These are phyloP conservation scores for Torymus auratus DNA, from an alignment of 2,888 invertebrate species.

Conservation along the genomic window DNA sequence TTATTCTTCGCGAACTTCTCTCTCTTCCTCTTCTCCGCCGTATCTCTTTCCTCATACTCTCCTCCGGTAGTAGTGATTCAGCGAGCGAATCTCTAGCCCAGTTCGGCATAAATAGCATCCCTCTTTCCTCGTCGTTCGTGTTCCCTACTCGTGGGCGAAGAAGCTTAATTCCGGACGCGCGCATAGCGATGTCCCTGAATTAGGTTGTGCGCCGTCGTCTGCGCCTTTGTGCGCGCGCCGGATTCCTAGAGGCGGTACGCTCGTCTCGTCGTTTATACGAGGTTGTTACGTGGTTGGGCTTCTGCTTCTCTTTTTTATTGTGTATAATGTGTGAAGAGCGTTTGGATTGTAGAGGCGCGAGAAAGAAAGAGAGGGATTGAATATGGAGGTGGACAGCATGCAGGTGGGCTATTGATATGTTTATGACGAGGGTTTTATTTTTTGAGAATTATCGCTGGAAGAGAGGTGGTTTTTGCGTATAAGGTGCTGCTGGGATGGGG, in stretches of 20 bases:
- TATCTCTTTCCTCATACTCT: background rate
- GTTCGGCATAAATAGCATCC: conserved; percentile 42
- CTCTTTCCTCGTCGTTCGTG: background rate
- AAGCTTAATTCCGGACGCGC: conserved; percentile 19
- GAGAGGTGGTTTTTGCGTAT: no score
- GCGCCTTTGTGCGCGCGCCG: conserved; percentile 2
- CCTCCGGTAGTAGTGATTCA: conserved; percentile 23
- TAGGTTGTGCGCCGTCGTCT: conserved; percentile 32
- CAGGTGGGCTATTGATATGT: conserved; percentile 3
- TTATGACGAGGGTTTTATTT: background rate
- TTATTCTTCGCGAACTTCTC: conserved; percentile 17
- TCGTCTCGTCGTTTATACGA: background rate
- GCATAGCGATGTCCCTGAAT: conserved; percentile 24
- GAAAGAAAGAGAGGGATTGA: no score
- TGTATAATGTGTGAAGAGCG: no score
- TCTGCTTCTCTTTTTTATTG: no score
- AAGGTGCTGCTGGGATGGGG: no score
- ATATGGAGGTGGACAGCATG: conserved; percentile 6
- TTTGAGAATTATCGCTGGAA: no score
- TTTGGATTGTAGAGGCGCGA: no score
- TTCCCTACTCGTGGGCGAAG: background rate
- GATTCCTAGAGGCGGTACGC: conserved; percentile 32
- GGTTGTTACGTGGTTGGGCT: no score
- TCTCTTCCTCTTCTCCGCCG: background rate
- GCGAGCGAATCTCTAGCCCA: conserved; percentile 26